Evolutionary conservation across 2,113 vertebrate species (phyloP).

Genomic region (Struthidea cinerea): DNA sequence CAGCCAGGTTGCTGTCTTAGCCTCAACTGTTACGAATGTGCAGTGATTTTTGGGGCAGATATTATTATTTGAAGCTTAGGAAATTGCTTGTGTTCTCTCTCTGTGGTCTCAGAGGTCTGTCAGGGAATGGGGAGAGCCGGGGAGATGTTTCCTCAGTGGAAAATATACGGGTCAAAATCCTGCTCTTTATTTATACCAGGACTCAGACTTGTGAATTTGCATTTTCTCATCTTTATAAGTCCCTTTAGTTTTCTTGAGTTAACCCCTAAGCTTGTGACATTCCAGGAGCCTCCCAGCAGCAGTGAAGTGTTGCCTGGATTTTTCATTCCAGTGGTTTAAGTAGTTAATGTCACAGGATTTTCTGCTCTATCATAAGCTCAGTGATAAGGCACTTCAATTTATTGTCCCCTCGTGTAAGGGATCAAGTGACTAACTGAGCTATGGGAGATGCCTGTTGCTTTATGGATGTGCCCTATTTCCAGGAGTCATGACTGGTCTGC

Average conservation of each 20-base stretch:
- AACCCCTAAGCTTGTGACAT: not conserved
- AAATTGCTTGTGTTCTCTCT: not conserved
- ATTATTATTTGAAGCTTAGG: not conserved
- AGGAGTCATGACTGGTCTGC: not conserved
- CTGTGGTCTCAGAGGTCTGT: not conserved
- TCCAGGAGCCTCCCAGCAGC: not conserved
- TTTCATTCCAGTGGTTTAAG: not conserved
- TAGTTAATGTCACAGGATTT: not conserved
- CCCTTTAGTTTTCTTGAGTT: not conserved
- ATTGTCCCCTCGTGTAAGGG: not conserved
- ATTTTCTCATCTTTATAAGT: not conserved
- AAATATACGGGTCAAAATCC: not conserved
- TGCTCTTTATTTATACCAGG: not conserved
- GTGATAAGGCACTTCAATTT: not conserved
- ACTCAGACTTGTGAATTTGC: not conserved
- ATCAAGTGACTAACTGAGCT: not conserved
- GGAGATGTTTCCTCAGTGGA: not conserved
- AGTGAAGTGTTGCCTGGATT: not conserved
- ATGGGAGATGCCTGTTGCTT: not conserved
- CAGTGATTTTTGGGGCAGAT: not conserved
- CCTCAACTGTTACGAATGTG: rapidly evolving
- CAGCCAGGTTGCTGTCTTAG: not conserved
- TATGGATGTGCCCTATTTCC: not conserved
- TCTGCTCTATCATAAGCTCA: not conserved
- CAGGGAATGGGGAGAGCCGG: not conserved